Base-by-base conservation (phyloP, 2,797 vertebrate genomes). In the Staurois parvus region DNA sequence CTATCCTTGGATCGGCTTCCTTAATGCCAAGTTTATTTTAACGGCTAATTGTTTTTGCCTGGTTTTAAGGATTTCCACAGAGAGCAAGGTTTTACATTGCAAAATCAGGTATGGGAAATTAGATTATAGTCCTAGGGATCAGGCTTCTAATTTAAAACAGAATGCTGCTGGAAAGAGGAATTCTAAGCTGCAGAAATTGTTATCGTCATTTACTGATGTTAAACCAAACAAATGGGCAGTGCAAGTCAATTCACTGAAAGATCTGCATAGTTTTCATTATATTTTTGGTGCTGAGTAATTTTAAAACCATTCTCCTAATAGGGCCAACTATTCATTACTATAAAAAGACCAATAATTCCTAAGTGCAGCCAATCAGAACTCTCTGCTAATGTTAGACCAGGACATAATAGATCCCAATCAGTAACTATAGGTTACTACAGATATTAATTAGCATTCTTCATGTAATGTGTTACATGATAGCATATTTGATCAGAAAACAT, bases 21-120 rank as follows among this genome's bases (percentile, higher is more conserved):
- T 93, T 94, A 94, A 94, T 89, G 91, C 92, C 92, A 85, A 28
- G 82, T 88, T 89, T 88, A 85, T 72, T 88, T 90, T 83, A 81
- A 28, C 78, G 30, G 72, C 88, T 86, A 56, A 89, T 83, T 84
- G 80, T 75, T 73, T 72, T 79, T 75, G 70, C 52, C 73, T 79
- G 75, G 69, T 77, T 78, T 79, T 72, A 73, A 69, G 76, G 56
- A 42, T 83, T 83, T 79, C 70, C 70, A 79, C 48, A 45, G 81
- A 83, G 80, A 67, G 37, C 28, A 73, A 73, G 69, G 56, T 56
- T 68, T 76, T 72, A 74, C 72, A 81, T 81, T 70, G 56, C 45
- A 78, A 83, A 83, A 81, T 62, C 74, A 78, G 75, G 34, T 62
- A 64, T 73, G 68, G 79, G 48, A 40, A 84, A 84, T 84, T 73